Conservation (phyloP, 2,113 vertebrate genomes). For the Gila orcuttii region DNA sequence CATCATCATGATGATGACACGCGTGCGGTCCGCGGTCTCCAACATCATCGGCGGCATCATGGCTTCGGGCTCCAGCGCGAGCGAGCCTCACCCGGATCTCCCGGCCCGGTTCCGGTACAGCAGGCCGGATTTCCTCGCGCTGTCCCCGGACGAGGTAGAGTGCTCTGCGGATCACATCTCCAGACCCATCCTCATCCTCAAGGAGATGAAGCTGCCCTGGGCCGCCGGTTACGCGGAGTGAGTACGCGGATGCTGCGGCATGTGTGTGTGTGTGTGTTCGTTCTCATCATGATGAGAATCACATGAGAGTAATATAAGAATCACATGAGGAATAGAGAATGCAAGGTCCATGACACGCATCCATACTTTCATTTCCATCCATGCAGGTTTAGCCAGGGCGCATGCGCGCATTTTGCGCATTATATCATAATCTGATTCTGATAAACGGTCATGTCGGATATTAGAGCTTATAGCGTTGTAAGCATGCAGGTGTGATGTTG, state of each 20-base stretch:
- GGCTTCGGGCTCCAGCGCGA: constrained; percentile 81
- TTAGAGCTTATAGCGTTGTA: too few species aligned
- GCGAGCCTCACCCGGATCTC: constrained; percentile 77
- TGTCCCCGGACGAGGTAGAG: constrained; percentile 90
- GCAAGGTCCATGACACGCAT: neutral
- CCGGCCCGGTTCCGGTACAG: constrained; percentile 87
- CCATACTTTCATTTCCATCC: neutral
- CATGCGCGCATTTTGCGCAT: constrained; percentile 28
- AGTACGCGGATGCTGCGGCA: constrained; percentile 62
- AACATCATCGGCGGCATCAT: constrained; percentile 93
- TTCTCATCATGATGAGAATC: neutral
- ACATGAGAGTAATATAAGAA: neutral
- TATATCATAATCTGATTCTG: neutral
- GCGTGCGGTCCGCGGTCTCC: constrained; percentile 91
- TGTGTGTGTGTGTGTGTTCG: neutral
- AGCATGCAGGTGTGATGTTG: too few species aligned
- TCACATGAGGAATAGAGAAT: neutral
- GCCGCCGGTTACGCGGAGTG: constrained; percentile 95
- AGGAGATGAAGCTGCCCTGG: constrained; percentile 91
- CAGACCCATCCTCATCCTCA: constrained; percentile 90
- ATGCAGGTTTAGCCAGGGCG: neutral
- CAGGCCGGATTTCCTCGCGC: constrained; percentile 90
- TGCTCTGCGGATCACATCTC: constrained; percentile 92
- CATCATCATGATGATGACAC: constrained; percentile 82
- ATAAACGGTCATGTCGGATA: too few species aligned